These are phyloP conservation scores for Porites lutea DNA, from an alignment of 64 coral and sea anemone genomes.

Conservation along the genomic window DNA sequence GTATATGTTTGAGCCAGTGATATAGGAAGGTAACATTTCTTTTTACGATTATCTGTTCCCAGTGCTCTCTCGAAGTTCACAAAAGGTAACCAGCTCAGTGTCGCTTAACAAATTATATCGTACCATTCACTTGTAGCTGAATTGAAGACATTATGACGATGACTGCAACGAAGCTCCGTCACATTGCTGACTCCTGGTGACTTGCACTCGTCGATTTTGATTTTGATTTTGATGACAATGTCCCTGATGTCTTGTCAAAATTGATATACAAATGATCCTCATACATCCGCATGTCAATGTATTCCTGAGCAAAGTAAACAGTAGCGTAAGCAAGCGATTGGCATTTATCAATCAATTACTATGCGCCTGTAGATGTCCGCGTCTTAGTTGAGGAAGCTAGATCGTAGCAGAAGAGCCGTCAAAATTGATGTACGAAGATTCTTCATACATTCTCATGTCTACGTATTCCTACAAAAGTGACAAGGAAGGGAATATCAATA, in stretches of 20 bases:
- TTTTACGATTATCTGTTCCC: too few relatives aligned
- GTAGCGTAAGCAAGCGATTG: conserved; percentile 22
- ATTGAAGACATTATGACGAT: neutral
- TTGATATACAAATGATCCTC: conserved; percentile 96
- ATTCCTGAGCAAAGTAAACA: conserved; percentile 79
- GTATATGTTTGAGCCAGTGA: too few relatives aligned
- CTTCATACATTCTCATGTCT: conserved; percentile 86
- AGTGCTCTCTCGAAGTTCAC: too few relatives aligned
- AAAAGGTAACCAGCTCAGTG: too few relatives aligned
- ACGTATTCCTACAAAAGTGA: conserved; percentile 81
- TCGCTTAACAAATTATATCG: too few relatives aligned
- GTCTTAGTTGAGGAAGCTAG: neutral
- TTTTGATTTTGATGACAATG: neutral
- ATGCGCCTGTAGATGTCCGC: conserved; percentile 5
- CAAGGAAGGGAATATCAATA: neutral
- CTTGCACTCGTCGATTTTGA: conserved; percentile 19
- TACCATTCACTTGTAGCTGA: neutral
- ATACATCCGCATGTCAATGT: conserved; percentile 87
- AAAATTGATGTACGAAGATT: conserved; percentile 93
- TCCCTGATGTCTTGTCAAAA: conserved; percentile 73
- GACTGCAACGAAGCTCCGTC: neutral
- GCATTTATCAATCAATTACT: conserved; percentile 28
- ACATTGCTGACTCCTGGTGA: conserved; percentile 16
- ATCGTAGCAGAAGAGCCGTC: conserved; percentile 65
- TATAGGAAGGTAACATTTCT: too few relatives aligned